Evolutionary conservation across 2,888 invertebrate genomes (phyloP), one percentile per base, ranked within the genome.

Genomic region (Noctua comes): DNA sequence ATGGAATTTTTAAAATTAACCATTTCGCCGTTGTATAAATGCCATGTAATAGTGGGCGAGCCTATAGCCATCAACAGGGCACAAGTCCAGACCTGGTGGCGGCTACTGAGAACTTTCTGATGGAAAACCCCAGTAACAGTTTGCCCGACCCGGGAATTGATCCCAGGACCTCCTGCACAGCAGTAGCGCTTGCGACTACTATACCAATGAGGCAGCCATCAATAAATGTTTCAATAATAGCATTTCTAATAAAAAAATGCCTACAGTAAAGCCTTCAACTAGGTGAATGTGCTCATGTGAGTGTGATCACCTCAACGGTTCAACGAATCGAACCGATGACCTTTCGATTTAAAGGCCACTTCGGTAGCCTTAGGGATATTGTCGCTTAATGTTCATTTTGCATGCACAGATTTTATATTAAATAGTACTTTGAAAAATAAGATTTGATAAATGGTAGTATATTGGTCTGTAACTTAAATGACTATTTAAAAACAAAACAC

Each of bases 291-390:
- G 84, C 76, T 82, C 59, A 74, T 68, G 78, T 72, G 27, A 84
- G 83, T 85, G 78, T 88, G 87, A 83, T 84, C 82, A 88, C 77
- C 82, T 82, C 77, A 80, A 24, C 73, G 68, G 84, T 79, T 86
- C 86, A 86, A 84, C 76, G 81, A 79, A 73, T 79, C 84, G 77
- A 82, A 88, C 76, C 80, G 66, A 59, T 79, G 80, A 86, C 88
- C 86, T 87, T 86, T 82, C 62, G 62, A 76, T 81, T 74, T 59
- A 79, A 87, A 84, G 86, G 79, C 70, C 82, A 78, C 75, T 75
- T 57, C 51, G 48, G 51, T 80, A 82, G 82, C 80, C 77, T 86
- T 68, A 79, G 77, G 86, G 77, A 80, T 86, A 80, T 70, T 80
- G 79, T 77, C 73, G 76, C 68, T 70, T 80, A 86, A 86, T 84